Evolutionary conservation across 2,797 vertebrate genomes (phyloP), one percentile per base, ranked within the genome.

Genomic region (Neosilurus hyrtlii): DNA sequence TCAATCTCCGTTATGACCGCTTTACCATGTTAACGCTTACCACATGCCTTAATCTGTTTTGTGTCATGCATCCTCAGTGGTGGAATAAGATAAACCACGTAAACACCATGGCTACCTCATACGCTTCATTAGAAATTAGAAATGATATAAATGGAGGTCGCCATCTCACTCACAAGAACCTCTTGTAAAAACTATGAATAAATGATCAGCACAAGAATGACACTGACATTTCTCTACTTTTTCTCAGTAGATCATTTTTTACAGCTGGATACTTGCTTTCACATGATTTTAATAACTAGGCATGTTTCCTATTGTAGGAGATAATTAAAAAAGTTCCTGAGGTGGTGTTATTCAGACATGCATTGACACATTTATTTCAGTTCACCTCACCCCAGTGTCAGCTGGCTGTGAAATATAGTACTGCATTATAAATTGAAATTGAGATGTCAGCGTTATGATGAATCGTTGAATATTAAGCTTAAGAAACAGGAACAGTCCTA

Each of bases 331-430:
- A 72, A 63, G 68, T 22, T n/a, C 26, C 43, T 20, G 54, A 30
- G 79, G 37, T 81, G 68, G 16, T 62, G 56, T 81, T 61, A 71
- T 71, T 26, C 56, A 61, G 37, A 26, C 30, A 59, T 10, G 18
- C 20, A 8, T 61, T 61, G 35, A 51, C 37, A 72, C n/a, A 81
- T 73, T 81, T 62, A 51, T 73, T 81, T 73, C 18, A 62, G 57
- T 63, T 81, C 49, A 62, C 56, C 54, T 75, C 54, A 20, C 49
- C n/a, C 26, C 72, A 57, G 57, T 73, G 20, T 24, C 68, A 81
- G 80, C 5, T 71, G 68, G 22, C 52, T 70, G 52, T 59, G 52
- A 80, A 70, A 37, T 24, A 54, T 37, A 57, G 20, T 59, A 75
- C 22, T 81, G 67, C 35, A 71, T 51, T 26, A 49, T 71, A 57